A percentile compares a stretch with the other conserved stretches of the same genome.
Conservation (phyloP, 2,113 vertebrate genomes). For the Catagonus wagneri region DNA sequence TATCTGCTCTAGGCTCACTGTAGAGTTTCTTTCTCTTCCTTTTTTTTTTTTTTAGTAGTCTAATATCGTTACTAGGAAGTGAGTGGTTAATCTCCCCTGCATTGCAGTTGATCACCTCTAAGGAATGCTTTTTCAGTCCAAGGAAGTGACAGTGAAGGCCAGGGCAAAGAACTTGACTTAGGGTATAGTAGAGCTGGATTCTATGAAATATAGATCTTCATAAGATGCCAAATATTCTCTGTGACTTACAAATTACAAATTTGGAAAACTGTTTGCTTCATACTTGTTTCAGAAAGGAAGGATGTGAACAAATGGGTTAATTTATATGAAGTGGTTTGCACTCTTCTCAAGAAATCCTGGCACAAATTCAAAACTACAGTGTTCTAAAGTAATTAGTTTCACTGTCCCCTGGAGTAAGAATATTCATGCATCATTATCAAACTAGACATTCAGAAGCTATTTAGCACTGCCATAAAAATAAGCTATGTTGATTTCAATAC, state of each 20-base stretch:
- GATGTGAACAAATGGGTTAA: constrained; percentile 23
- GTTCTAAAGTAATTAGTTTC: constrained; percentile 63
- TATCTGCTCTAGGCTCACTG: constrained; percentile 50
- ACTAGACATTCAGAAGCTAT: constrained; percentile 35
- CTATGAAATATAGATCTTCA: neutral
- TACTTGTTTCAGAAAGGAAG: neutral
- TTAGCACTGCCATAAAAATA: constrained; percentile 43
- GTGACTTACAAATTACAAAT: neutral
- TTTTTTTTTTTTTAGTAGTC: neutral
- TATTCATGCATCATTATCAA: constrained; percentile 47
- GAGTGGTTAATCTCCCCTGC: constrained; percentile 65
- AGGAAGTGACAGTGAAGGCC: neutral
- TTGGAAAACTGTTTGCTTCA: neutral
- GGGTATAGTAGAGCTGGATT: neutral
- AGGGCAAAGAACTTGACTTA: neutral
- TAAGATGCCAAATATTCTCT: neutral
- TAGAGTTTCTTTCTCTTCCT: neutral
- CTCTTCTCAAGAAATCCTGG: constrained; percentile 33
- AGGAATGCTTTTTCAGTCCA: neutral
- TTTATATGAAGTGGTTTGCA: constrained; percentile 8
- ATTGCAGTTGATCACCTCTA: neutral
- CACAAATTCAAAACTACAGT: neutral
- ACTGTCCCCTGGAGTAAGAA: constrained; percentile 41
- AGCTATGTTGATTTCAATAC: neutral
- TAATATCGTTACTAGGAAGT: constrained; percentile 67